These are phyloP conservation scores for Ormyrus thymus DNA, from an alignment of 2,888 invertebrate genomes.

Conservation along the genomic window DNA sequence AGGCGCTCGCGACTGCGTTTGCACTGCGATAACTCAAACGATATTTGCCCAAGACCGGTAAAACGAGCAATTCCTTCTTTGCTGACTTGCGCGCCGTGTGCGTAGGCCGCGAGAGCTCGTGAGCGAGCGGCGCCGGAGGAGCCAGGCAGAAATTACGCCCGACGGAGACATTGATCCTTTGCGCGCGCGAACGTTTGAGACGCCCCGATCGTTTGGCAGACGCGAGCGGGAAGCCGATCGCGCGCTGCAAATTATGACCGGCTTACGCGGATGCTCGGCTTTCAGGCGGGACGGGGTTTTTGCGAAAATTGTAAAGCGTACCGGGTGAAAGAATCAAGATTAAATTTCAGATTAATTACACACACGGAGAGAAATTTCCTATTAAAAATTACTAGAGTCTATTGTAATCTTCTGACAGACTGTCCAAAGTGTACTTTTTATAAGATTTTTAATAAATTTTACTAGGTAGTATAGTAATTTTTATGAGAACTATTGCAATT, in stretches of 20 bases:
- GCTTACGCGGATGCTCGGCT: background rate
- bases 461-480: too few species aligned
- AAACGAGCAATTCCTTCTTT: conserved; percentile 43
- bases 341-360: too few species aligned
- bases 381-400: too few species aligned
- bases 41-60: conserved; percentile 34
- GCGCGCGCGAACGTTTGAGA: background rate
- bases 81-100: background rate
- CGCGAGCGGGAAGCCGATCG: background rate
- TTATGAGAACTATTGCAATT: too few species aligned
- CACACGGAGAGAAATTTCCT: too few species aligned
- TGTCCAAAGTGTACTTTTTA: too few species aligned
- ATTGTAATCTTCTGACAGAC: too few species aligned
- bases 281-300: too few species aligned
- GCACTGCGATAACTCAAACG: conserved; percentile 46
- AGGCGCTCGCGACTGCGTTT: conserved; percentile 18
- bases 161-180: conserved; percentile 40
- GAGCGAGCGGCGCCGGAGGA: background rate
- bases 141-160: conserved; percentile 1
- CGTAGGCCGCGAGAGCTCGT: background rate
- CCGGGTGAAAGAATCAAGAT: too few species aligned
- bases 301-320: too few species aligned
- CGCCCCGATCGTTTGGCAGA: conserved; percentile 3
- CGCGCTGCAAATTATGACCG: background rate
- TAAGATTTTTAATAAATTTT: too few species aligned